A percentile compares a stretch with the other conserved stretches of the same genome.
Conservation (phyloP, 2,113 vertebrate genomes). For the Pica pica region DNA sequence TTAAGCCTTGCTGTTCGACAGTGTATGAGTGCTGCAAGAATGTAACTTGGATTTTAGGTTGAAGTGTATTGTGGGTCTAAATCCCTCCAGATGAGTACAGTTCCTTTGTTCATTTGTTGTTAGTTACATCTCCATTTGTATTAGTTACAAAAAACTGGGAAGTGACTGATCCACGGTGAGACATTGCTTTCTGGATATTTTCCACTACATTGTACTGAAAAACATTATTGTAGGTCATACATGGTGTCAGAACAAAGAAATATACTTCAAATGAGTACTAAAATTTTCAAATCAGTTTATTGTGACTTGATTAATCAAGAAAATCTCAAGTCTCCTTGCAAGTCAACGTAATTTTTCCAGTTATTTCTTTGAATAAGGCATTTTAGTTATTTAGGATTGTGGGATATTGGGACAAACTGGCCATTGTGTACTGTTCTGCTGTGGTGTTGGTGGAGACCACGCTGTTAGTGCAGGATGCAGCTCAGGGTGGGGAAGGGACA, state of each 20-base stretch:
- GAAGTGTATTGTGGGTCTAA: neutral
- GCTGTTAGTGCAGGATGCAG: neutral
- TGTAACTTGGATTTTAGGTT: neutral
- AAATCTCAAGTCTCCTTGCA: neutral
- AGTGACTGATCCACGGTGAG: neutral
- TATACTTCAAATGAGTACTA: neutral
- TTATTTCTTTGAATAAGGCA: neutral
- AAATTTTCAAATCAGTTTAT: neutral
- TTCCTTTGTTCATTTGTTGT: constrained; percentile 33
- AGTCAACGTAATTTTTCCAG: neutral
- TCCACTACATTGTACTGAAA: neutral
- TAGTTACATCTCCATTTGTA: constrained; percentile 21
- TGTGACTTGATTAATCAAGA: neutral
- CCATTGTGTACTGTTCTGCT: fast-evolving
- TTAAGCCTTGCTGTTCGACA: neutral
- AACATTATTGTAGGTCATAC: neutral
- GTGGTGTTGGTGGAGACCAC: neutral
- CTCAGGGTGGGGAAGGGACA: fast-evolving
- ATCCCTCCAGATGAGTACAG: neutral
- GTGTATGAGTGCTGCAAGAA: neutral
- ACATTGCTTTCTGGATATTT: neutral
- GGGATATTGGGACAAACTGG: neutral
- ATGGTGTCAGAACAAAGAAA: neutral
- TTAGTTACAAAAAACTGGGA: constrained; percentile 29
- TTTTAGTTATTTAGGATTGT: neutral